Base-by-base conservation (phyloP, 2,888 invertebrate species). In the Urechis unicinctus region DNA sequence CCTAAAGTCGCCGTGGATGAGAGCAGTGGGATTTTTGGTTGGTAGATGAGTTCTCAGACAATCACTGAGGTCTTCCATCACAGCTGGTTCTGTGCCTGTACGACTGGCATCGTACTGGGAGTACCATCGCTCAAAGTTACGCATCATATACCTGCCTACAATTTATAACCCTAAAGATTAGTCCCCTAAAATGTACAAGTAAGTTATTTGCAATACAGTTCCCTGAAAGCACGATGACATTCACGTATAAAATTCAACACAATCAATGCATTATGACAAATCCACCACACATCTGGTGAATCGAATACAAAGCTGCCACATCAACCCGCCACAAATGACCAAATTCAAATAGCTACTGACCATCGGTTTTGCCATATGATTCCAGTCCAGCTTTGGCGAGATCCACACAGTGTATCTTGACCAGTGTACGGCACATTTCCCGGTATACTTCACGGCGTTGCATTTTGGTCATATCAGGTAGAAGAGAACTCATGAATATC, bases 1-100 rank as follows among this genome's bases (percentile, higher is more conserved):
- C 79, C 79, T 72, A 63, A 72, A 80, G 59, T 80, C 80, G 43
- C 80, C 80, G 64, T 80, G 80, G 6, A 80, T 74, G n/a, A 80
- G 65, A 1, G 77, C 68, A 31, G 69, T 64, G 43, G 55, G 51
- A 56, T 74, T 73, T 50, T 73, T 64, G 9, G 62, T 59, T 0
- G 80, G 79, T 5, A 79, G 55, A 54, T 76, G 66, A 29, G 68
- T 58, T 9, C 64, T 56, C 31, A 80, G 64, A 73, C 76, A 79
- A 6, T 69, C 61, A 52, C 68, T 65, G 21, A 80, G 63, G n/a
- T n/a, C n/a, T 41, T 68, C 68, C 21, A 73, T 65, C 71, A 80
- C 72, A 24, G 66, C 64, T 13, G 66, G 65, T 24, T 79, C 73
- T 4, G 78, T 77, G 3, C 68, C 63, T 0, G 78, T 78, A 56